phyloP scores from a whole-genome alignment of 2,888 invertebrate species.

The Metalampra italica region DNA sequence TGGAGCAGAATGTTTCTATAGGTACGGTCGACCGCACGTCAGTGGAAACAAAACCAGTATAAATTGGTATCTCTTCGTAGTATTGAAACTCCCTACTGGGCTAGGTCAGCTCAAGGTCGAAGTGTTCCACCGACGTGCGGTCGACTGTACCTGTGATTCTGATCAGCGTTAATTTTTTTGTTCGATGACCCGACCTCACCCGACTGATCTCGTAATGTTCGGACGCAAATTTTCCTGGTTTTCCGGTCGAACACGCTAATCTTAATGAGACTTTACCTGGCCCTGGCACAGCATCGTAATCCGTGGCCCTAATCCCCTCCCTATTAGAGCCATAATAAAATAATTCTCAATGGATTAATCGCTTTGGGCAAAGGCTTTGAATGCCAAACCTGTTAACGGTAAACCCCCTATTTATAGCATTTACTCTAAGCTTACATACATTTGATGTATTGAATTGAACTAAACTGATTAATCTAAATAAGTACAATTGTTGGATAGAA shows the following conservation, averaged over 20 bases:
- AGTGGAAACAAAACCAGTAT: no score
- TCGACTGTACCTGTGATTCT: no score
- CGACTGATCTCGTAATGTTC: background rate
- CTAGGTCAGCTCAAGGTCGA: no score
- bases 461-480: no score
- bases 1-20: no score
- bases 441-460: no score
- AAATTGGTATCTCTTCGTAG: no score
- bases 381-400: slow-evolving; percentile 26
- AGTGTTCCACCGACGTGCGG: no score
- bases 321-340: slow-evolving; percentile 18
- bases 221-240: slow-evolving; percentile 30
- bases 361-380: slow-evolving; percentile 33
- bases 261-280: slow-evolving; percentile 43
- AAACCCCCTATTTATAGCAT: background rate
- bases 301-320: slow-evolving; percentile 29
- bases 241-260: slow-evolving; percentile 41
- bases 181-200: background rate
- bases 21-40: no score
- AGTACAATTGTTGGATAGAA: no score
- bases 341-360: slow-evolving; percentile 41
- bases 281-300: slow-evolving; percentile 16
- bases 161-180: background rate
- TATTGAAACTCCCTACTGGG: no score
- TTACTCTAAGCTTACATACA: background rate